Evolutionary conservation across 1,140 invertebrate genomes (phyloP), one percentile per base, ranked within the genome.

Genomic region (Eumeta japonica): DNA sequence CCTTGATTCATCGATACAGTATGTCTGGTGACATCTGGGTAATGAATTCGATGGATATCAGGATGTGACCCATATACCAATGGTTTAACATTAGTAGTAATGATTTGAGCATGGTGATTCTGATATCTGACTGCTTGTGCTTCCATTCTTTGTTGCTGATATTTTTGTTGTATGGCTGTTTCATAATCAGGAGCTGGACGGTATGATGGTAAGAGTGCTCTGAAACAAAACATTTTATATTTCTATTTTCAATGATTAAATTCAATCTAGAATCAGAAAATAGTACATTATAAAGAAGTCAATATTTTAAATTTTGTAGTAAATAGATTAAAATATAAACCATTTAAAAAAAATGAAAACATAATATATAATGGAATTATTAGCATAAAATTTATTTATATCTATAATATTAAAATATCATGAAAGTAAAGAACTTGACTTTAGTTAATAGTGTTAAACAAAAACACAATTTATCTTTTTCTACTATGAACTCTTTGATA

Each of bases 101-200:
- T 45, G 10, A 62, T 37, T 38, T 58, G 62, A 0, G 58, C 50
- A 28, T 57, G 55, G 45, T 75, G 70, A 37, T 60, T 64, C 28
- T 70, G 67, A 48, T 65, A 72, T 9, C 68, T 58, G 2, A 77
- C 52, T 27, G 41, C 44, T 35, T 68, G 70, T 0, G 62, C 61
- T 28, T 71, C 65, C 2, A 63, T 52, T 10, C 65, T 35, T 35
- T 71, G 65, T 16, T 76, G 64, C 35, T 79, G 75, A 57, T 88
- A 87, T 52, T 88, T 89, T 57, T 89, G 84, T 63, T 90, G 88
- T 29, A 97, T 82, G 3, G 94, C 92, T 0, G 91, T 92, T 58
- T 96, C 91, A 62, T 97, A 97, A 66, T 95, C 92, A 0, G 94
- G 94, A 2, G 92, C 91, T 14, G 87, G 89, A 19, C 93, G 82